Conservation (phyloP, 2,113 vertebrate genomes). For the Pachyramphus minor region DNA sequence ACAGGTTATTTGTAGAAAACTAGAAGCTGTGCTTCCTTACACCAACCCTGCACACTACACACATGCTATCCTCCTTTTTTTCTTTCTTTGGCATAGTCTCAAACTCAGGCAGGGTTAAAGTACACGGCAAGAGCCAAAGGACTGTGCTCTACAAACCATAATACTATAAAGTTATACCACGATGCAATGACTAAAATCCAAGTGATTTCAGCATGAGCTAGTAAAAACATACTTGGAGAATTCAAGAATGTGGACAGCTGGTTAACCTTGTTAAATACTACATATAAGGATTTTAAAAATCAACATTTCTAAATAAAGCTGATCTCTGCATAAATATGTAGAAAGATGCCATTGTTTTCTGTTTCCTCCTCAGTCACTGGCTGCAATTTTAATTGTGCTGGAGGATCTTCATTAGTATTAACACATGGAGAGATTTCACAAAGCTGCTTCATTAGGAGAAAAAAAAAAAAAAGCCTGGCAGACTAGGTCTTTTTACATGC, state of each 20-base stretch:
- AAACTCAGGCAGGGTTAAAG: conserved; percentile 57
- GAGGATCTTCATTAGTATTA: conserved; percentile 97
- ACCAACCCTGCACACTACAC: background rate
- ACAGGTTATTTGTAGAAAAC: background rate
- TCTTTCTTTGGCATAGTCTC: background rate
- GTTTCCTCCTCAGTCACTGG: conserved; percentile 78
- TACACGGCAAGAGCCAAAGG: background rate
- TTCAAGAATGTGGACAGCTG: background rate
- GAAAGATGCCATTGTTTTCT: conserved; percentile 78
- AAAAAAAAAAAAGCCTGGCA: conserved; percentile 72
- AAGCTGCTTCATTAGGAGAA: conserved; percentile 84
- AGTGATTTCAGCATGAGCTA: background rate
- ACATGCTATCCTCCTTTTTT: background rate
- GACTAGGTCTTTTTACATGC: conserved; percentile 88
- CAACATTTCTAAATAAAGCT: conserved; percentile 6
- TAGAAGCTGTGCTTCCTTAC: background rate
- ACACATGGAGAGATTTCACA: conserved; percentile 84
- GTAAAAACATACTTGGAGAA: background rate
- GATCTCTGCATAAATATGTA: conserved; percentile 44
- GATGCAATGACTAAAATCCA: background rate
- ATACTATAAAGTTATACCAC: background rate
- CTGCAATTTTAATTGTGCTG: conserved; percentile 88
- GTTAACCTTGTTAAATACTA: background rate
- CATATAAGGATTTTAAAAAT: background rate
- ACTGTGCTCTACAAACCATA: background rate